A percentile compares a stretch with the other conserved stretches of the same genome.
These are phyloP conservation scores for Polyploca ridens DNA, from an alignment of 2,888 invertebrate species.

Conservation along the genomic window DNA sequence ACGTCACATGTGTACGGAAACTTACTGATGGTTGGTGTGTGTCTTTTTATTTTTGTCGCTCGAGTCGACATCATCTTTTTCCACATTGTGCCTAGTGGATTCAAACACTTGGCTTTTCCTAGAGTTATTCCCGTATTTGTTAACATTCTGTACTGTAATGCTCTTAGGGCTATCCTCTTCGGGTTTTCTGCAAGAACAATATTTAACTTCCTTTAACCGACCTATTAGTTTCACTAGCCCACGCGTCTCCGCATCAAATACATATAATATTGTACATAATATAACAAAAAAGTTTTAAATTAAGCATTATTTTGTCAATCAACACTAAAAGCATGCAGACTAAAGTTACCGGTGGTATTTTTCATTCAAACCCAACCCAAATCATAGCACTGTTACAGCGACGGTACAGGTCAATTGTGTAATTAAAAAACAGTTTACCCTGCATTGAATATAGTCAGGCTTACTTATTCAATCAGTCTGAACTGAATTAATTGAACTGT, in stretches of 20 bases:
- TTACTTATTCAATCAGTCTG: no score
- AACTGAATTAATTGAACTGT: not conserved
- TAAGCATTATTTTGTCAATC: constrained; percentile 17
- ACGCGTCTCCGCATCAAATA: not conserved
- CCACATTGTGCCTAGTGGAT: constrained; percentile 88
- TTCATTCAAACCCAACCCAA: constrained; percentile 11
- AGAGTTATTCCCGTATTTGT: constrained; percentile 75
- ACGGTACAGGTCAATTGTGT: not conserved
- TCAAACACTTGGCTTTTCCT: constrained; percentile 89
- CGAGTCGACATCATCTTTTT: constrained; percentile 89
- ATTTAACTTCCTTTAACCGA: constrained; percentile 47
- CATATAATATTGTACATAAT: constrained; percentile 17
- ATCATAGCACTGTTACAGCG: not conserved
- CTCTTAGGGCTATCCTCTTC: constrained; percentile 78
- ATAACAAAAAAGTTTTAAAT: constrained; percentile 18
- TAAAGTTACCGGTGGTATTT: constrained; percentile 20
- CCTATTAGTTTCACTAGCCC: constrained; percentile 27
- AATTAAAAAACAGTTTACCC: not conserved
- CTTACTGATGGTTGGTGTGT: constrained; percentile 74
- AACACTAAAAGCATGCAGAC: constrained; percentile 31
- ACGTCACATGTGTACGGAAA: constrained; percentile 40
- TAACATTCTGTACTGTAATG: constrained; percentile 75
- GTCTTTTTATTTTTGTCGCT: constrained; percentile 86
- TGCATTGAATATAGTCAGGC: no score
- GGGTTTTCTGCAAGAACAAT: constrained; percentile 78